Evolutionary conservation across 2,888 invertebrate species (phyloP).

Genomic region (Apamea sordens): DNA sequence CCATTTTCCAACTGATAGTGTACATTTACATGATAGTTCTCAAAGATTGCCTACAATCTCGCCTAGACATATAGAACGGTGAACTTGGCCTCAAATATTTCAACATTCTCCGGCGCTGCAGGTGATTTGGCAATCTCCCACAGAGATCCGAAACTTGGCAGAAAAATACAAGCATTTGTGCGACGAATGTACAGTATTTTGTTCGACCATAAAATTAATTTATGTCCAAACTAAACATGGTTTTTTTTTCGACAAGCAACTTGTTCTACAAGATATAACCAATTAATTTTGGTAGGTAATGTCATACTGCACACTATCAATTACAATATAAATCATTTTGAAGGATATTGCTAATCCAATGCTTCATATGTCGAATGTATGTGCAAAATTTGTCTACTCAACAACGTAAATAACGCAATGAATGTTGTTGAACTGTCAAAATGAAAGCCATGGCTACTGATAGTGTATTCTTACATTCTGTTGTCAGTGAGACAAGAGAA

Average conservation of each 20-base stretch:
- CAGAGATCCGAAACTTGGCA: constrained; percentile 54
- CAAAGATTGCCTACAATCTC: constrained; percentile 14
- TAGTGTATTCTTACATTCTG: too few species aligned
- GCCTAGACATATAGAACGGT: background rate
- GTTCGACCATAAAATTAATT: constrained; percentile 18
- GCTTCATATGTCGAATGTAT: background rate
- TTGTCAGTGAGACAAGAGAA: too few species aligned
- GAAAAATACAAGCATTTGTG: constrained; percentile 40
- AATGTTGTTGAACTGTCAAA: background rate
- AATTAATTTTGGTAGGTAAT: background rate
- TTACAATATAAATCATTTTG: too few species aligned
- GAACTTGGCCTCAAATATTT: constrained; percentile 51
- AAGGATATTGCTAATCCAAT: background rate
- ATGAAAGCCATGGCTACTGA: background rate
- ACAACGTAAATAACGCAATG: background rate
- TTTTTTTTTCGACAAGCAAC: background rate
- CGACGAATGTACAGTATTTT: constrained; percentile 35
- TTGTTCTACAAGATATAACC: background rate
- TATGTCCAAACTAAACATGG: constrained; percentile 5
- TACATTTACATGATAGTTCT: background rate
- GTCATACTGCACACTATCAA: background rate
- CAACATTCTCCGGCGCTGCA: constrained; percentile 34
- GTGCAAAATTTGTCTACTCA: background rate
- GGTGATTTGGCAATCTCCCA: constrained; percentile 62
- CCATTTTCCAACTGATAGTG: background rate